Conservation (phyloP, 2,113 vertebrate species). For the Chinchilla lanigera region DNA sequence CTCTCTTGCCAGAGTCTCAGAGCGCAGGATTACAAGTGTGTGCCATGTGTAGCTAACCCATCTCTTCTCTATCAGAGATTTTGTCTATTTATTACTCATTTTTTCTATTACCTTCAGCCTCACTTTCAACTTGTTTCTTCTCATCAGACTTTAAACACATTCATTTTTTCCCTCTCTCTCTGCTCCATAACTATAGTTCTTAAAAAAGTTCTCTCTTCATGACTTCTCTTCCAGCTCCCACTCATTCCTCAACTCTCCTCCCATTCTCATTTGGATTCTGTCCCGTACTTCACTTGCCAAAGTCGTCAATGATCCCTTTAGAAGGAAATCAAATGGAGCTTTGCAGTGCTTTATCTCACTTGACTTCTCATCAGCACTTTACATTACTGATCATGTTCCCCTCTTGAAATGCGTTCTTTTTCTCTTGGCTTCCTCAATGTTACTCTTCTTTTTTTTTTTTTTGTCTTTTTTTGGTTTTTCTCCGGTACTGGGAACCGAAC, state of each 20-base stretch:
- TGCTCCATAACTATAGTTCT: conserved; percentile 11
- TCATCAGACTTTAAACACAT: background rate
- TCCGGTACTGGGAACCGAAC: too few relatives aligned
- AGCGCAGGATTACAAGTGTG: background rate
- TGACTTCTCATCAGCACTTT: background rate
- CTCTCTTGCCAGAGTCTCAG: background rate
- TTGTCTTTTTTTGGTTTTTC: too few relatives aligned
- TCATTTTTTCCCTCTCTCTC: background rate
- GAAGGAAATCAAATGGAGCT: conserved; percentile 27
- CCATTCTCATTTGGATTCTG: background rate
- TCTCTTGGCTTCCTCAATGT: background rate
- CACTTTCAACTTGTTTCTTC: conserved; percentile 26
- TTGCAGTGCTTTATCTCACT: conserved; percentile 9
- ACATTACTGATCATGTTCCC: background rate
- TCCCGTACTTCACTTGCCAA: background rate
- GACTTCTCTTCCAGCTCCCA: conserved; percentile 44
- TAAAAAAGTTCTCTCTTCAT: conserved; percentile 3
- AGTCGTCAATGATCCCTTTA: background rate
- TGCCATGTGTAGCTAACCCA: background rate
- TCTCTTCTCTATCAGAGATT: conserved; percentile 15
- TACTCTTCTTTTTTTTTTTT: too few relatives aligned
- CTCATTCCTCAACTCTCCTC: conserved; percentile 39
- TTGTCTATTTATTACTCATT: background rate
- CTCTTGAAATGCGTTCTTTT: background rate
- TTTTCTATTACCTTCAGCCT: background rate